A percentile compares a stretch with the other conserved stretches of the same genome.
These are phyloP conservation scores for Brachionus angularis DNA, from an alignment of 1,140 invertebrate genomes.

Conservation along the genomic window DNA sequence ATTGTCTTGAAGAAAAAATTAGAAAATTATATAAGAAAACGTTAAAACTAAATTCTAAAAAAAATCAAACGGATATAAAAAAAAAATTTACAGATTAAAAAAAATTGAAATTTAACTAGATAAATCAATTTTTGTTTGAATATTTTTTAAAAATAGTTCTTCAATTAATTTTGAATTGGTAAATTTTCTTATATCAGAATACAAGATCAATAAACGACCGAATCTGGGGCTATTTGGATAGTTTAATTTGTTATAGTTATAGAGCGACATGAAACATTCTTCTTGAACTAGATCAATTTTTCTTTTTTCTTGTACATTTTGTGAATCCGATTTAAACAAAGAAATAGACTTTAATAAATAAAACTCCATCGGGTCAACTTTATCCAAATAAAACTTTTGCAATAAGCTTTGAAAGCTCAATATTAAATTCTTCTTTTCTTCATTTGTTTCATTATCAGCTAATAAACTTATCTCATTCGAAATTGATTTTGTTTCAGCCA, in stretches of 20 bases:
- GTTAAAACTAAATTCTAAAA: too few species aligned
- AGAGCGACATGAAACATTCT: slow-evolving; percentile 35
- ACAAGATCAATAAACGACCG: slow-evolving; percentile 9
- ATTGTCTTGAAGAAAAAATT: too few species aligned
- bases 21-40: too few species aligned
- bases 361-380: slow-evolving; percentile 40
- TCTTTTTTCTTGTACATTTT: neutral
- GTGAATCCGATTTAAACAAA: slow-evolving; percentile 16
- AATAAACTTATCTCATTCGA: neutral
- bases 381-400: slow-evolving; percentile 23
- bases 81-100: too few species aligned
- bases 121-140: slow-evolving; percentile 22
- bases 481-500: slow-evolving; percentile 36
- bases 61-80: too few species aligned
- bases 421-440: neutral
- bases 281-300: slow-evolving; percentile 23
- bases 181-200: slow-evolving; percentile 28
- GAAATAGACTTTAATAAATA: slow-evolving; percentile 37
- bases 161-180: slow-evolving; percentile 7
- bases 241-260: slow-evolving; percentile 38
- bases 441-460: neutral
- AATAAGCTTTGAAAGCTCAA: neutral
- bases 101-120: too few species aligned
- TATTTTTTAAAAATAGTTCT: slow-evolving; percentile 14
- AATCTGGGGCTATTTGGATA: neutral